A percentile compares a stretch with the other conserved stretches of the same genome.
phyloP scores from a whole-genome alignment of 1,140 invertebrate species.

The Bombyx mandarina region DNA sequence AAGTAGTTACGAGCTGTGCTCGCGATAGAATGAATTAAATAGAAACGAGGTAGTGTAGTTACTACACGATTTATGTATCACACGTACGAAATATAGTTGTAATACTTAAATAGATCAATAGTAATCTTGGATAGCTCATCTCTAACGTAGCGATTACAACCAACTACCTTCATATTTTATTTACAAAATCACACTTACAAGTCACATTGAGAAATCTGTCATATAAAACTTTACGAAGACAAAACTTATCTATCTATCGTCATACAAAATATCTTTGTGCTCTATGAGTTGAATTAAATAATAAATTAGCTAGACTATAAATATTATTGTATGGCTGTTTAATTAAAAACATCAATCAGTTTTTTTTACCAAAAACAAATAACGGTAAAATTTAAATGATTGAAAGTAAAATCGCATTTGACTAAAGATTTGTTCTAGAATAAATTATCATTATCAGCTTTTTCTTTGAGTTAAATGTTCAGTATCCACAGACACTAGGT shows the following conservation, averaged over 20 bases:
- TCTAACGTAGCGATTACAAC: constrained; percentile 12
- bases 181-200: constrained; percentile 65
- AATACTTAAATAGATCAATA: constrained; percentile 18
- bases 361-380: too few relatives aligned
- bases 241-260: constrained; percentile 53
- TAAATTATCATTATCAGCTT: too few relatives aligned
- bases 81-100: constrained; percentile 28
- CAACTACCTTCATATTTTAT: constrained; percentile 44
- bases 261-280: constrained; percentile 64
- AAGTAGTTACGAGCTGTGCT: constrained; percentile 54
- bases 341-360: too few relatives aligned
- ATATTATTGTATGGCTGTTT: too few relatives aligned
- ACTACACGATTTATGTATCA: constrained; percentile 59
- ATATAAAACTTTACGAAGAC: constrained; percentile 60
- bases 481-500: too few relatives aligned
- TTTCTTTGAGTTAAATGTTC: too few relatives aligned
- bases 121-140: constrained; percentile 17
- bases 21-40: constrained; percentile 37
- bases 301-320: constrained; percentile 19
- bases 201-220: constrained; percentile 60
- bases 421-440: too few relatives aligned
- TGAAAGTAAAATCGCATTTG: too few relatives aligned
- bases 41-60: constrained; percentile 65
- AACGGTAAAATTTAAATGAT: too few relatives aligned
- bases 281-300: constrained; percentile 44